Percentiles rank a stretch among this genome's conserved stretches.
Evolutionary conservation across 2,888 invertebrate species (phyloP).

Genomic region (Hemistola chrysoprasaria): DNA sequence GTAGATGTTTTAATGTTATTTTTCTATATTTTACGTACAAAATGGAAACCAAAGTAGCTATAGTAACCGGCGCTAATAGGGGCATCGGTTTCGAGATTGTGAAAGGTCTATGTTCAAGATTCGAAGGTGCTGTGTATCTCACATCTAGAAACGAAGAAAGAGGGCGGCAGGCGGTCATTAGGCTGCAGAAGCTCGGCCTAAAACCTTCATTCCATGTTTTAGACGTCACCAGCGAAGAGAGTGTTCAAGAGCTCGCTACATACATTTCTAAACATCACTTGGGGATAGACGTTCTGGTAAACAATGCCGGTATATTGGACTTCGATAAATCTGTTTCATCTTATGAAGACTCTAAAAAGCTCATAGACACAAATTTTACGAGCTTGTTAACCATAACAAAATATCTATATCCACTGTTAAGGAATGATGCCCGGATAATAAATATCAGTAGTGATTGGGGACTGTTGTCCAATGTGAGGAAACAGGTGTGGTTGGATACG

Average conservation of each 20-base stretch:
- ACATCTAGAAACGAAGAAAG: conserved; percentile 85
- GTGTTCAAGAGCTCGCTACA: conserved; percentile 82
- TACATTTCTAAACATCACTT: conserved; percentile 83
- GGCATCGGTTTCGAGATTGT: conserved; percentile 77
- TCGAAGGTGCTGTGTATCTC: conserved; percentile 87
- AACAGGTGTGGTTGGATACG: conserved; percentile 70
- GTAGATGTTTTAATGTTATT: conserved; percentile 17
- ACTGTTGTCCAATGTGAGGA: conserved; percentile 70
- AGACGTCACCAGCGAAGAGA: conserved; percentile 85
- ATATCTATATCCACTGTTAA: conserved; percentile 86
- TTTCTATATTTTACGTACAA: conserved; percentile 45
- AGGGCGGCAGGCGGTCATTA: conserved; percentile 83
- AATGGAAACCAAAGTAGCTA: conserved; percentile 79
- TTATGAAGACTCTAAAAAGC: conserved; percentile 86
- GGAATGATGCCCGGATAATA: conserved; percentile 87
- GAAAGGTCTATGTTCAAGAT: conserved; percentile 84
- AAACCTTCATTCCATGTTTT: conserved; percentile 85
- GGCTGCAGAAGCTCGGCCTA: conserved; percentile 81
- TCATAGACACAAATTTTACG: conserved; percentile 87
- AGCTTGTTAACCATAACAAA: conserved; percentile 85
- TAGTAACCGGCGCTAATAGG: conserved; percentile 73
- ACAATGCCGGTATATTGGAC: conserved; percentile 90
- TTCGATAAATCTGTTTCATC: conserved; percentile 85
- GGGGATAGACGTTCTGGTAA: conserved; percentile 88
- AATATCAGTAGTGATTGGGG: conserved; percentile 86